Base-by-base conservation (phyloP, 2,797 vertebrate genomes). In the Melanotaenia pygmaea region DNA sequence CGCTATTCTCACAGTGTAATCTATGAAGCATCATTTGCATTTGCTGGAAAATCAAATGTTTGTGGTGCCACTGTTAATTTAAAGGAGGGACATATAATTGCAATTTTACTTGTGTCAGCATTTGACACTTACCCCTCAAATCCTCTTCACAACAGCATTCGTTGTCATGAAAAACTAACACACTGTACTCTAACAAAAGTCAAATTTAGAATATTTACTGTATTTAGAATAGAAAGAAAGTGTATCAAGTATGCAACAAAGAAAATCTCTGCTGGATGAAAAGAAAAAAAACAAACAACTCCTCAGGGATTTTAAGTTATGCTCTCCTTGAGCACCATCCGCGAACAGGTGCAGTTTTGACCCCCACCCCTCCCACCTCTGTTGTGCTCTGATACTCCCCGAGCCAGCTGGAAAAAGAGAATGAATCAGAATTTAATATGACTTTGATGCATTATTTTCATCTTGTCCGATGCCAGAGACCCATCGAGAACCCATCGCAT, bases 371-470 rank as follows among this genome's bases (percentile, higher is more conserved):
- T 45, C 59, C 64, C 73, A 64, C 32, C 78, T 86, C 71, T 66
- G 72, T 80, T 30, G 28, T 5, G 28, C 28, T 30, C 28, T 89
- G 86, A 88, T 88, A 83, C 73, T 82, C 77, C 63, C 76, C 2
- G 60, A 85, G 82, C 85, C 84, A 89, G 84, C 70, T 81, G 81
- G 73, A 79, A 85, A 87, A 84, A 82, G 81, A 83, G 87, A 86
- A 91, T 80, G 87, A 91, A 91, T 90, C 86, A 84, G 81, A 92
- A 87, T 93, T 86, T 87, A 87, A 91, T 89, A 87, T 87, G 89
- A 88, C 91, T 91, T 90, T 92, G 90, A 93, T 91, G 83, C 88
- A 91, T 92, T 91, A 91, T 90, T 92, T 92, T 92, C 86, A 90
- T 89, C 83, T 89, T 77, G 80, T 83, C 81, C 34, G 16, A 72